These are phyloP conservation scores for Microcebus ravelobensis DNA, from an alignment of 2,113 vertebrate species.

Conservation along the genomic window DNA sequence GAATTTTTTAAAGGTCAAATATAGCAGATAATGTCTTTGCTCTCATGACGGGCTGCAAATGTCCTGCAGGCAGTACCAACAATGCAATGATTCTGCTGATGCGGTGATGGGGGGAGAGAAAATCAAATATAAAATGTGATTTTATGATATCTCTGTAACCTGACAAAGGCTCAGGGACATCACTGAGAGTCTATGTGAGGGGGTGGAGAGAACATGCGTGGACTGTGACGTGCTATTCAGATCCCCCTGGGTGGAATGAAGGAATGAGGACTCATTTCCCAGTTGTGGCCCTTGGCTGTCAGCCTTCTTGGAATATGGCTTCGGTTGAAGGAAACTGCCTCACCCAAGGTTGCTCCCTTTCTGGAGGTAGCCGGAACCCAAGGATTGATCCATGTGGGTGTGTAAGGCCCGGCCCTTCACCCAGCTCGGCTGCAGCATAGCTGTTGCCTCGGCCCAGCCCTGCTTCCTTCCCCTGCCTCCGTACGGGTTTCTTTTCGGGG, in stretches of 20 bases:
- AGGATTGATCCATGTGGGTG: background rate
- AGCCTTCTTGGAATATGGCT: no score
- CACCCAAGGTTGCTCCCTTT: background rate
- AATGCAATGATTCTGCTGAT: no score
- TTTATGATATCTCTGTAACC: background rate
- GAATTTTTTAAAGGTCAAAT: background rate
- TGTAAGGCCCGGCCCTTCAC: background rate
- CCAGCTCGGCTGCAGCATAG: background rate
- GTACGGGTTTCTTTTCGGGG: background rate
- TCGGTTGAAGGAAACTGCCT: background rate
- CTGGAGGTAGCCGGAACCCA: no score
- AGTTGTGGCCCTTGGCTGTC: background rate
- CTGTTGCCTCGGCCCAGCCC: background rate
- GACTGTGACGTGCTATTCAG: background rate
- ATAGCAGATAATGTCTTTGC: no score
- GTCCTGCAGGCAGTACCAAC: no score
- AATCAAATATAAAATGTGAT: background rate
- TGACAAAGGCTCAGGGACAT: background rate
- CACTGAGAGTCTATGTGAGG: background rate
- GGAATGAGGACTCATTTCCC: background rate
- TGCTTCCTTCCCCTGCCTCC: background rate
- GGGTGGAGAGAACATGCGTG: background rate
- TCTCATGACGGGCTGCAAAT: no score
- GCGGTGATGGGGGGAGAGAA: no score
- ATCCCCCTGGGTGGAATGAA: no score